Evolutionary conservation across 2,888 invertebrate genomes (phyloP).

Genomic region (Apotomis betuletana): DNA sequence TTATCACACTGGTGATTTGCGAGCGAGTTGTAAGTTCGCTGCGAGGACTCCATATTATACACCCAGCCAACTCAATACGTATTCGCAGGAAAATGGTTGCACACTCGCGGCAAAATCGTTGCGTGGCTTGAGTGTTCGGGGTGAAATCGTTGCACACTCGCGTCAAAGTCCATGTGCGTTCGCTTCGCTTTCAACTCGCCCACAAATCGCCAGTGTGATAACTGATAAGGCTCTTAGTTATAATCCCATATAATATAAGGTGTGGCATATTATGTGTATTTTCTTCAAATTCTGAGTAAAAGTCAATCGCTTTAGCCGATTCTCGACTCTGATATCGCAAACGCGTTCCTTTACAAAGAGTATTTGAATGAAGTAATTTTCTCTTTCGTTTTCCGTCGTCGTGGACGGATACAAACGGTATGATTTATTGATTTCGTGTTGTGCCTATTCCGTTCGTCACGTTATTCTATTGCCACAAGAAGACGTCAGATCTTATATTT

Average conservation of each 20-base stretch:
- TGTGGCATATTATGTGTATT: neutral
- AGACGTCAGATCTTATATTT: slow-evolving; percentile 52
- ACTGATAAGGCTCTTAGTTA: no score
- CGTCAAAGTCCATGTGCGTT: no score
- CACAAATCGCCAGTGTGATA: no score
- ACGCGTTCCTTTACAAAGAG: slow-evolving; percentile 20
- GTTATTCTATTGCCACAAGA: slow-evolving; percentile 55
- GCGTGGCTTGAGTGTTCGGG: no score
- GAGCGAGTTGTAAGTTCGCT: no score
- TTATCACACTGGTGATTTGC: no score
- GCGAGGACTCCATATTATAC: no score
- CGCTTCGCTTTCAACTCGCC: no score
- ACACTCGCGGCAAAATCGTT: no score
- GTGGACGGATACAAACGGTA: slow-evolving; percentile 59
- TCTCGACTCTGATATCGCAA: slow-evolving; percentile 10
- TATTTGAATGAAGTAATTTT: slow-evolving; percentile 56
- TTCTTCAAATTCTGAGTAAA: slow-evolving; percentile 2
- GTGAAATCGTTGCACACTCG: no score
- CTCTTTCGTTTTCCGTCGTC: slow-evolving; percentile 52
- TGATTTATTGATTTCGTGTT: slow-evolving; percentile 63
- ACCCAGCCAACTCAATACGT: no score
- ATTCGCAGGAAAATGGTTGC: no score
- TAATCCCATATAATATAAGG: neutral
- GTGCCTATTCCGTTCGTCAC: slow-evolving; percentile 55
- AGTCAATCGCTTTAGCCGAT: slow-evolving; percentile 21